These are phyloP conservation scores for Calliopum simillimum DNA, from an alignment of 2,888 invertebrate genomes.

Conservation along the genomic window DNA sequence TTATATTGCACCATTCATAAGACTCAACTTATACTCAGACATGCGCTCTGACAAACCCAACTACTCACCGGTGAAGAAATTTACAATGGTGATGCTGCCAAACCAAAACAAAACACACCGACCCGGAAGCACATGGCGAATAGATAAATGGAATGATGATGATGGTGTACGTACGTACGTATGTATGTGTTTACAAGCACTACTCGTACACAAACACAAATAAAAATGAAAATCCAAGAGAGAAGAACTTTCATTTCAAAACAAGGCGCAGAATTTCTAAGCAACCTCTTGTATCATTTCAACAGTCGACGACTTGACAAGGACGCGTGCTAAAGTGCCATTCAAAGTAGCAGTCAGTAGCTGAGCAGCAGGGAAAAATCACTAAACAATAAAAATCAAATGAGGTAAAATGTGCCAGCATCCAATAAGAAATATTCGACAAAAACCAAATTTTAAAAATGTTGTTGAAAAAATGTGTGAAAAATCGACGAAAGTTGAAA, in stretches of 20 bases:
- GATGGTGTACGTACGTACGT: not conserved
- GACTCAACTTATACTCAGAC: not conserved
- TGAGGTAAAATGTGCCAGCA: constrained; percentile 18
- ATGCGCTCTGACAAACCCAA: constrained; percentile 20
- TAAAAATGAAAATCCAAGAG: constrained; percentile 3
- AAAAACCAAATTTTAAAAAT: constrained; percentile 48
- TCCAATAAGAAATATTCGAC: not conserved
- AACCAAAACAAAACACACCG: constrained; percentile 27
- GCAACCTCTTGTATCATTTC: not conserved
- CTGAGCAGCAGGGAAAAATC: constrained; percentile 8
- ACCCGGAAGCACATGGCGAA: constrained; percentile 25
- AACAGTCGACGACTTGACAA: constrained; percentile 29
- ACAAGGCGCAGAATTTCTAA: constrained; percentile 8
- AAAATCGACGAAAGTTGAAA: constrained; percentile 65
- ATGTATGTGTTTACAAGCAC: not conserved
- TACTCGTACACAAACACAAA: constrained; percentile 19
- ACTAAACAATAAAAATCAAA: not conserved
- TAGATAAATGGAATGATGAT: not conserved
- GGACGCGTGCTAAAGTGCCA: constrained; percentile 32
- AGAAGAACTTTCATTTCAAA: constrained; percentile 10
- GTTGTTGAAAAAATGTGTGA: constrained; percentile 66
- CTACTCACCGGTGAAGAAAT: constrained; percentile 18
- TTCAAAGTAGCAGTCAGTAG: constrained; percentile 10
- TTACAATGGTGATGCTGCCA: constrained; percentile 17
- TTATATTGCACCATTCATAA: constrained; percentile 29